Evolutionary conservation across 2,113 vertebrate genomes (phyloP).

Genomic region (Bombycilla garrulus): DNA sequence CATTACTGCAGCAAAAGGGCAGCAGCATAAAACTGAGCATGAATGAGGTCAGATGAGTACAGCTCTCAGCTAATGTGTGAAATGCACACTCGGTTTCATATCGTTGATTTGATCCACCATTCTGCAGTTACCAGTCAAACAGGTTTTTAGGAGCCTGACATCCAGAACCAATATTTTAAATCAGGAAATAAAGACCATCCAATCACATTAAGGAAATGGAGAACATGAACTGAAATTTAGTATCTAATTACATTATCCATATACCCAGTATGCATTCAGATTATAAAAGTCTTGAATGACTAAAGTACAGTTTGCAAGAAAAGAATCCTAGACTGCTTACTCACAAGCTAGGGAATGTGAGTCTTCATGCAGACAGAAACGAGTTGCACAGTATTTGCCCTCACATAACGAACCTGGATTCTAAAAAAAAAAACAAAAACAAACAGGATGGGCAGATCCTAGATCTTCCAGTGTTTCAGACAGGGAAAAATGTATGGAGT

Average conservation of each 20-base stretch:
- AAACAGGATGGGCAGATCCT: neutral
- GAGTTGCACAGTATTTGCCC: neutral
- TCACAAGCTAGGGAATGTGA: neutral
- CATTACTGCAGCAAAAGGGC: neutral
- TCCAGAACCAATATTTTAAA: conserved; percentile 23
- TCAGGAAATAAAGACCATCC: neutral
- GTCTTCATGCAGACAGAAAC: neutral
- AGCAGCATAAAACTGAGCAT: neutral
- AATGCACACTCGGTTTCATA: neutral
- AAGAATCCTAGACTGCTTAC: neutral
- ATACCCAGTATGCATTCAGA: neutral
- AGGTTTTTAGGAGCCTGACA: neutral
- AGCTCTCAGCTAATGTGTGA: neutral
- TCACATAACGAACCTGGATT: neutral
- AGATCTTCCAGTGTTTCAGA: neutral
- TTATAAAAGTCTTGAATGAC: neutral
- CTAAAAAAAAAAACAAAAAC: neutral
- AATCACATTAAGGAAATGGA: conserved; percentile 39
- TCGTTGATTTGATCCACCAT: conserved; percentile 9
- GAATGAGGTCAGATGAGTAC: neutral
- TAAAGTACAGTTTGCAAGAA: neutral
- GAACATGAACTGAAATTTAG: conserved; percentile 6
- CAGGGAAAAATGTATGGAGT: neutral
- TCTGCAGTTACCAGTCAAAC: neutral
- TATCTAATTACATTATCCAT: neutral